These are phyloP conservation scores for Apteryx mantelli DNA, from an alignment of 2,113 vertebrate genomes.

Conservation along the genomic window DNA sequence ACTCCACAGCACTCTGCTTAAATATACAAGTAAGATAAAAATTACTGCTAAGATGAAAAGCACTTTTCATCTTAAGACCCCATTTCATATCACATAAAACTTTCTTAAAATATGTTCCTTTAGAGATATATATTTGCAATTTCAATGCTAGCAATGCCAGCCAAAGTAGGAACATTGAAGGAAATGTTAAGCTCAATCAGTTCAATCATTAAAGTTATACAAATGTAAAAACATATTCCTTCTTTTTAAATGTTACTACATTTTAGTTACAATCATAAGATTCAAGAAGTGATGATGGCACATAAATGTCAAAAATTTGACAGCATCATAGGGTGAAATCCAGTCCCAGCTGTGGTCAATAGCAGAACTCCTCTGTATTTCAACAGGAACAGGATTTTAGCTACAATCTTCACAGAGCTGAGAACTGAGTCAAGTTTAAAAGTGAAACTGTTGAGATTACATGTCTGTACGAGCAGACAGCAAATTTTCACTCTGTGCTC, in stretches of 20 bases:
- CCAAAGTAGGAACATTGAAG: conserved; percentile 41
- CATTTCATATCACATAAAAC: not conserved
- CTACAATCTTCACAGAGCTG: not conserved
- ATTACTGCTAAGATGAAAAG: conserved; percentile 29
- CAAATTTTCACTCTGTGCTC: not conserved
- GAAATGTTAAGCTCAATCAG: conserved; percentile 27
- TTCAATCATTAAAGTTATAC: conserved; percentile 44
- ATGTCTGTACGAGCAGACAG: not conserved
- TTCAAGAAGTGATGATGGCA: not conserved
- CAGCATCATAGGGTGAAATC: not conserved
- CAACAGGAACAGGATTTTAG: not conserved
- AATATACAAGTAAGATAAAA: conserved; percentile 24
- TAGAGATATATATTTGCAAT: conserved; percentile 35
- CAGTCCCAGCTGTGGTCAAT: conserved; percentile 32
- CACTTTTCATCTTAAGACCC: conserved; percentile 18
- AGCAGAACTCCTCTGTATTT: not conserved
- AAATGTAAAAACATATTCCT: conserved; percentile 32
- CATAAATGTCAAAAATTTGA: conserved; percentile 22
- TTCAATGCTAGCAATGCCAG: not conserved
- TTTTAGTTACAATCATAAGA: not conserved
- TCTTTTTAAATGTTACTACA: not conserved
- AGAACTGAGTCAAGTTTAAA: not conserved
- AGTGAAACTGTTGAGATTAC: not conserved
- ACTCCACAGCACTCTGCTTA: not conserved
- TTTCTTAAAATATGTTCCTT: conserved; percentile 47